Base-by-base conservation (phyloP, 2,888 invertebrate genomes). In the Charanyca ferruginea region DNA sequence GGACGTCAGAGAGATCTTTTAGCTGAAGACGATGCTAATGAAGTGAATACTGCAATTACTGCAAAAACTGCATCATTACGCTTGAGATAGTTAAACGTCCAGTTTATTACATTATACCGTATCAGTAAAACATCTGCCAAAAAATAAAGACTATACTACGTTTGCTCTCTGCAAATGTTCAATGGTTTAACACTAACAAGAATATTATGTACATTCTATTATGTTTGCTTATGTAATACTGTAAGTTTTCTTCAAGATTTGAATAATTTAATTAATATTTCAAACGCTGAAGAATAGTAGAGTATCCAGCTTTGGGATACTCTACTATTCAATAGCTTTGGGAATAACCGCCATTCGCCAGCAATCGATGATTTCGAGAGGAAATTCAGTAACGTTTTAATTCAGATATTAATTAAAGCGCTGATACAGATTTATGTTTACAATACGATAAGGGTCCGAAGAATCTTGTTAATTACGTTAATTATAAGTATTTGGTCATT, bases 221-320 rank as follows among this genome's bases (percentile, higher is more conserved):
- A 32, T 20, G 8, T 44, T 58, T 48, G 18, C n/a, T n/a, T n/a
- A n/a, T n/a, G n/a, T n/a, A 35, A 18, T 48, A 35, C 42, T 48
- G 18, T 11, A 61, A 16, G 16, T 5, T 60, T n/a, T 23, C 35
- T 18, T 35, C 6, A 25, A 48, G 32, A 63, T 35, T 55, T 62
- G n/a, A 38, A 16, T 38, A 38, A 38, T 38, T 55, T 48, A n/a
- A 68, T 74, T 76, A 69, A 64, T 51, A 79, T 79, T 74, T 73
- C 25, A 54, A 54, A 41, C 32, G 44, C 13, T 32, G 16, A 53
- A 20, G 60, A 66, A 66, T 60, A 73, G 41, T 77, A 55, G 55
- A 54, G 16, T 20, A 48, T 47, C 38, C 8, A 18, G n/a, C n/a
- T n/a, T n/a, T n/a, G n/a, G n/a, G n/a, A n/a, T n/a, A n/a, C n/a